Percentiles rank a stretch among this genome's conserved stretches.
phyloP scores from a whole-genome alignment of 2,113 vertebrate species.

The Nibea coibor region DNA sequence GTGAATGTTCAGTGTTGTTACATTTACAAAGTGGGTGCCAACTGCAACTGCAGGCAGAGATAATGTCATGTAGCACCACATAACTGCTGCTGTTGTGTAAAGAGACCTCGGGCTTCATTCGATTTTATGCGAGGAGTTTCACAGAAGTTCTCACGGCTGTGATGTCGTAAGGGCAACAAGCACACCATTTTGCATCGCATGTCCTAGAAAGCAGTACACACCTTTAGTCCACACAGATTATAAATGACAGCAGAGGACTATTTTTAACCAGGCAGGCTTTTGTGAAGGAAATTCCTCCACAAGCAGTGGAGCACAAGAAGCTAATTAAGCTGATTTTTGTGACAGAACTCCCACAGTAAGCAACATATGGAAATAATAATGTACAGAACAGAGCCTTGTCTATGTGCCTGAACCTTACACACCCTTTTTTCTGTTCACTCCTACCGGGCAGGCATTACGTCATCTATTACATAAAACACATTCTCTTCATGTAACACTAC shows the following conservation, averaged over 20 bases:
- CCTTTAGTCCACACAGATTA: slow-evolving; percentile 27
- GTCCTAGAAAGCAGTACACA: slow-evolving; percentile 7
- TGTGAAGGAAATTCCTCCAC: neutral
- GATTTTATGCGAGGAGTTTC: neutral
- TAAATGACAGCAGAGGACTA: neutral
- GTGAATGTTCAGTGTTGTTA: slow-evolving; percentile 12
- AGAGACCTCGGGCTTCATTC: neutral
- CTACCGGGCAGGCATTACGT: neutral
- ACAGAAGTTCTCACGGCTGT: neutral
- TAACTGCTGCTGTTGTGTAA: slow-evolving; percentile 21
- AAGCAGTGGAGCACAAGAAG: neutral
- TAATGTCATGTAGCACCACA: neutral
- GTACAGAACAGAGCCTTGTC: neutral
- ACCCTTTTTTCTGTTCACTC: slow-evolving; percentile 11
- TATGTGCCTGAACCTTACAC: slow-evolving; percentile 1
- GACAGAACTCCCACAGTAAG: neutral
- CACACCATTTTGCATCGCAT: neutral
- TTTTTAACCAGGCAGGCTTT: neutral
- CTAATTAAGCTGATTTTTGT: neutral
- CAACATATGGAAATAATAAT: neutral
- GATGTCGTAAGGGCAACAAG: neutral
- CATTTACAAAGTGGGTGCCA: slow-evolving; percentile 40
- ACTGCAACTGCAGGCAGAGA: neutral
- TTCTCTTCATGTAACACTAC: neutral
- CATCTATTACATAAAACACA: slow-evolving; percentile 10